These are phyloP conservation scores for Scaptodrosophila latifasciaeformis DNA, from an alignment of 2,888 invertebrate species.

Conservation along the genomic window DNA sequence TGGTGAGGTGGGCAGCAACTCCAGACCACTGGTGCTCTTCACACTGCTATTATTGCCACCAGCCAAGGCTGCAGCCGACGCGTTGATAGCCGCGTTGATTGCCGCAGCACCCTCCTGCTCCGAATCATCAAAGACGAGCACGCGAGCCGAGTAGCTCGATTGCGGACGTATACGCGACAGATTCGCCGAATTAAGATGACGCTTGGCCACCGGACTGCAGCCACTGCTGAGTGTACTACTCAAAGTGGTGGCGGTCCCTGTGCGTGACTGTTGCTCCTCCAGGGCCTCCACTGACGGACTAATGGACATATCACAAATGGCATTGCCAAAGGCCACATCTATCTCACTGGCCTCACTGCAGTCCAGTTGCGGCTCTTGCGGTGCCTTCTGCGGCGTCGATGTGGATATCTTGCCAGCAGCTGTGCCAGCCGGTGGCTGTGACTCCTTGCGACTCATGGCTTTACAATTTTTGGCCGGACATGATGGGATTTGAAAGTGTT, in stretches of 20 bases:
- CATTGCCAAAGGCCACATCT: conserved; percentile 41
- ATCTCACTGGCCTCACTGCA: conserved; percentile 45
- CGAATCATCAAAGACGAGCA: conserved; percentile 85
- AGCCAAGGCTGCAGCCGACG: conserved; percentile 14
- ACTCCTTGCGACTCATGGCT: conserved; percentile 59
- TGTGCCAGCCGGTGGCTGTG: conserved; percentile 8
- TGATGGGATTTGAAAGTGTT: conserved; percentile 31
- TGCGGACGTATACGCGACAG: conserved; percentile 75
- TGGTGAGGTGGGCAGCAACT: conserved; percentile 57
- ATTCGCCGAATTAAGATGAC: conserved; percentile 57
- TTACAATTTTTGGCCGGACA: conserved; percentile 14
- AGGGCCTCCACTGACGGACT: conserved; percentile 42
- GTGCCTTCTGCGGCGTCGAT: conserved; percentile 62
- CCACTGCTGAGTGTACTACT: conserved; percentile 25
- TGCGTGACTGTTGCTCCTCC: no score
- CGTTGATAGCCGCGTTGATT: no score
- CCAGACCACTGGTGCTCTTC: conserved; percentile 50
- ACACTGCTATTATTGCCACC: conserved; percentile 17
- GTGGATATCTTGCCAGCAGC: conserved; percentile 63
- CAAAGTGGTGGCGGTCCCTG: conserved; percentile 21
- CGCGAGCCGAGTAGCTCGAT: conserved; percentile 84
- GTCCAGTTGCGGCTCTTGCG: conserved; percentile 27
- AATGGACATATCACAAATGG: conserved; percentile 39
- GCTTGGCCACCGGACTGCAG: conserved; percentile 68
- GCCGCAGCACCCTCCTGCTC: conserved; percentile 76